Conservation (phyloP, 2,113 vertebrate species). For the Lagopus muta region DNA sequence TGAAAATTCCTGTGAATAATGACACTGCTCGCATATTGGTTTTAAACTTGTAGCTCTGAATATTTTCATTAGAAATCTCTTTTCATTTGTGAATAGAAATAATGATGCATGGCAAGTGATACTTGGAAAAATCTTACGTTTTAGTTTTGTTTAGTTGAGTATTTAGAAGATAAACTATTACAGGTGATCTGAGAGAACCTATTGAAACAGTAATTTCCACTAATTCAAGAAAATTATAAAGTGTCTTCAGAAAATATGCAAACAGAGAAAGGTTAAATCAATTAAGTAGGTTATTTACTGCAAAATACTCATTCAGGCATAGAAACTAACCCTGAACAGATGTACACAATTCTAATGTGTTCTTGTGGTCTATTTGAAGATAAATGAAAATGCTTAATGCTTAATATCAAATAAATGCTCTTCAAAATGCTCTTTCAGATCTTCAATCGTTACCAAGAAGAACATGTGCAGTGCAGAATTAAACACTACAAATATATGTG, state of each 20-base stretch:
- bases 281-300: slow-evolving; percentile 65
- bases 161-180: slow-evolving; percentile 6
- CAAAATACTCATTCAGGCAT: slow-evolving; percentile 17
- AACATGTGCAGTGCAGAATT: slow-evolving; percentile 14
- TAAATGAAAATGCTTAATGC: slow-evolving; percentile 35
- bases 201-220: slow-evolving; percentile 12
- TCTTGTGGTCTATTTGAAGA: slow-evolving; percentile 39
- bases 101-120: background rate
- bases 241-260: slow-evolving; percentile 18
- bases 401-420: slow-evolving; percentile 57
- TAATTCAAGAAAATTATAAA: slow-evolving; percentile 37
- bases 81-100: slow-evolving; percentile 21
- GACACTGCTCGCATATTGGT: slow-evolving; percentile 1
- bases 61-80: background rate
- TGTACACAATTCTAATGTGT: background rate
- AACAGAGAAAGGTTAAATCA: slow-evolving; percentile 60
- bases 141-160: background rate
- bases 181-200: slow-evolving; percentile 43
- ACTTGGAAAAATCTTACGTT: background rate
- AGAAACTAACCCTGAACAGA: slow-evolving; percentile 42
- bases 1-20: slow-evolving; percentile 34
- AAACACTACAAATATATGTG: background rate
- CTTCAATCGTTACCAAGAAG: background rate
- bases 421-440: slow-evolving; percentile 38
- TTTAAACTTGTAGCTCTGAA: slow-evolving; percentile 8